Evolutionary conservation across 2,797 vertebrate genomes (phyloP), one percentile per base, ranked within the genome.

Genomic region (Malacoraja senta): DNA sequence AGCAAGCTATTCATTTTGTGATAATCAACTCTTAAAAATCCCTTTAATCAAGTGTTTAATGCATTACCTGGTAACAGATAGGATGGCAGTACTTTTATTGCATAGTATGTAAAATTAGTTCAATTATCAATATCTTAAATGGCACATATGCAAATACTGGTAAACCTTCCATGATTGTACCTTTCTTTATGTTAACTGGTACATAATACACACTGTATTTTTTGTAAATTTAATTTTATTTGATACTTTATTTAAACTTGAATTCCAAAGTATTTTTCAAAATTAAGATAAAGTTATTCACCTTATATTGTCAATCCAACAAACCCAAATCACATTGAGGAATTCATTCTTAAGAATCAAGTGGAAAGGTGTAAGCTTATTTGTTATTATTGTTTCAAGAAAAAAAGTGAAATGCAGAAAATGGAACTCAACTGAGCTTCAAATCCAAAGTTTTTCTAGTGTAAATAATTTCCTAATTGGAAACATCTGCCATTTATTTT

Each of bases 1-100:
- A 63, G 93, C 95, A 95, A 95, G 77, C 83, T 95, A 44, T 86
- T 95, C 93, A 93, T 84, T 94, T 95, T 95, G 44, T 94, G 80
- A 93, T 94, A 88, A 95, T 96, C 95, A 95, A 95, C 95, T 96
- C 96, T 97, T 95, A 95, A 96, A 96, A 88, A 76, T 92, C 26
- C 26, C 38, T 92, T 92, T 58, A 92, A 92, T 92, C 38, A 92
- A 92, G 72, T 76, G 90, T 58, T 92, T 72, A 92, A 58, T 8
- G 44, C 24, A 58, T 35, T 44, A 76, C 72, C 44, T 76, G 71
- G n/a, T 92, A 76, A 92, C 71, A 76, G 90, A 92, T 38, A 76
- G 44, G 71, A 71, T 92, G 12, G 90, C 38, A 29, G 71, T 53
- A 76, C 72, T 76, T 92, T 92, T 72, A 74, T 71, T 76, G 68